These are phyloP conservation scores for Drosophila lacteicornis DNA, from an alignment of 1,140 invertebrate genomes.

Conservation along the genomic window DNA sequence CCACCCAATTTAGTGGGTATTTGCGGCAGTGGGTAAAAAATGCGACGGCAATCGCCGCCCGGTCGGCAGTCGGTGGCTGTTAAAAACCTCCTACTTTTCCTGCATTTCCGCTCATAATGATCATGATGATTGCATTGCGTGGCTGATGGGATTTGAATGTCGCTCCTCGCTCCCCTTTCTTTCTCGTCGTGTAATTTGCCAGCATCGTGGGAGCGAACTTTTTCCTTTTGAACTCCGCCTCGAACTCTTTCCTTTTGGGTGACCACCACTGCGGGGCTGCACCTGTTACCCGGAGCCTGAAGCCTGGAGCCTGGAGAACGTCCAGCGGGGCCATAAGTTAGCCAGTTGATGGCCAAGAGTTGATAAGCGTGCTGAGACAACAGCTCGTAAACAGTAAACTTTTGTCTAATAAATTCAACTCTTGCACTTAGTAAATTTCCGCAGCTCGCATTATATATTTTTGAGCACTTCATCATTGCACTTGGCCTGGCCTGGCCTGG, in stretches of 20 bases:
- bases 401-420: conserved; percentile 81
- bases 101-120: conserved; percentile 83
- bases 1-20: conserved; percentile 11
- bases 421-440: conserved; percentile 82
- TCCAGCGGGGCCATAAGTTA: conserved; percentile 66
- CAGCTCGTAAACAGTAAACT: conserved; percentile 80
- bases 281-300: conserved; percentile 57
- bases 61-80: conserved; percentile 72
- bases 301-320: too few relatives aligned
- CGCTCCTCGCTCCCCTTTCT: conserved; percentile 42
- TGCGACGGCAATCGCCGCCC: conserved; percentile 57
- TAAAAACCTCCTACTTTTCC: conserved; percentile 83
- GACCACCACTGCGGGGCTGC: conserved; percentile 49
- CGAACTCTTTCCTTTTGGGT: conserved; percentile 21
- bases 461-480: conserved; percentile 77
- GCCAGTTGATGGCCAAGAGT: conserved; percentile 60
- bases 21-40: conserved; percentile 44
- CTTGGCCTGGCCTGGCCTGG: conserved; percentile 48
- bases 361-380: conserved; percentile 72
- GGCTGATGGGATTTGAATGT: conserved; percentile 82
- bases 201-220: conserved; percentile 79
- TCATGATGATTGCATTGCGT: conserved; percentile 83
- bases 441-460: conserved; percentile 70
- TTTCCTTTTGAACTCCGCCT: conserved; percentile 51
- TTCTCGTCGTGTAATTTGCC: conserved; percentile 68